Evolutionary conservation across 2,113 vertebrate genomes (phyloP), one percentile per base, ranked within the genome.

Genomic region (Bubo blakistoni): DNA sequence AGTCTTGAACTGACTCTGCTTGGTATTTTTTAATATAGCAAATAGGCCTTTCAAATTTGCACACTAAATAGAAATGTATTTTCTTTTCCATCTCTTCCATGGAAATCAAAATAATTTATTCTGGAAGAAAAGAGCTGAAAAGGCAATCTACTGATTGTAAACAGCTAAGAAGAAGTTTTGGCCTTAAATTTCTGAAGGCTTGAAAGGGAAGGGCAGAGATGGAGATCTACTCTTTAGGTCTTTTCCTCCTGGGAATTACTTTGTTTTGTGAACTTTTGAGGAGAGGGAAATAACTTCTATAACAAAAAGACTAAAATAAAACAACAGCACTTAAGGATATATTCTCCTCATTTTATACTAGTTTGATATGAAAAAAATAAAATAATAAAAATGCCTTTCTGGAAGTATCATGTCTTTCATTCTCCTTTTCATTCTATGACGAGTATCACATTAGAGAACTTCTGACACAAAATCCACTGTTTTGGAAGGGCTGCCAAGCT

Each of bases 401-500:
- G 46, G 20, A n/a, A n/a, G 32, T 34, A 29, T 49, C 38, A 58
- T 1, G 0, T 26, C 32, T 66, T 59, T 54, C 21, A 47, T 71
- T 57, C 49, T 40, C 8, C 9, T 18, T 10, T 52, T 51, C 21
- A 42, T 65, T n/a, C 34, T 62, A 4, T 19, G 14, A 24, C 0
- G 0, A 70, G 5, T 17, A 71, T 36, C 29, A 42, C 11, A 15
- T 29, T 21, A n/a, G 11, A 19, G 24, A 57, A 13, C 5, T 29
- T 71, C 20, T 52, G 42, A 62, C 38, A 36, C 25, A 38, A 83
- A 86, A n/a, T 16, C 10, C 4, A 2, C 9, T 11, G 20, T 2
- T 63, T 42, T 29, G 47, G 63, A 55, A 27, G 16, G 10, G 13
- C 26, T 47, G 10, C 11, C 52, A 59, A 52, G 38, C 18, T 71